phyloP scores from a whole-genome alignment of 2,113 vertebrate genomes.

The Trochalopteron elliotii region DNA sequence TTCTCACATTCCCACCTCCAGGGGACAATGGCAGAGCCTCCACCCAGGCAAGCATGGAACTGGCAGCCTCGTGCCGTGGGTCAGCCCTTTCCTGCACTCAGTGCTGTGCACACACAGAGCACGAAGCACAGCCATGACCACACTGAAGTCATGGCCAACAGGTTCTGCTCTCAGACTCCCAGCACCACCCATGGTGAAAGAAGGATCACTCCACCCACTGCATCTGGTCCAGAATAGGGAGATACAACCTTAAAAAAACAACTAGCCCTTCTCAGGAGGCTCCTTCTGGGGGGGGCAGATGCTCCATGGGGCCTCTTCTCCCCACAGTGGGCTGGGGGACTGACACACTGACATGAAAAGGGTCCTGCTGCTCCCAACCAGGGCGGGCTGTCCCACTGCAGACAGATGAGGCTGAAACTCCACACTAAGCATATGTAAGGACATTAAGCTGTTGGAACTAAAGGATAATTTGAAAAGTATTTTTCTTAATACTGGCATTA shows the following conservation, averaged over 20 bases:
- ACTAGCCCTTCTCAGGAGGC: background rate
- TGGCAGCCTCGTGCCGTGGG: background rate
- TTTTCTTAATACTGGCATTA: conserved; percentile 53
- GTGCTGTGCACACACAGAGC: background rate
- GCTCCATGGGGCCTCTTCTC: background rate
- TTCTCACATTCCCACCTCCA: background rate
- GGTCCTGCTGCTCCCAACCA: background rate
- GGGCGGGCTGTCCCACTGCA: background rate
- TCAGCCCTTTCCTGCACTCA: accelerated
- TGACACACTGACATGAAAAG: background rate
- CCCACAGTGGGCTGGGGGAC: background rate
- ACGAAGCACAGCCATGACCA: accelerated
- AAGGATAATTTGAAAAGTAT: conserved; percentile 64
- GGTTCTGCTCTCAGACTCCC: background rate
- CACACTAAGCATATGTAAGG: conserved; percentile 53
- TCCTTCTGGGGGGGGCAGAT: background rate
- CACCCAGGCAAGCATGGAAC: background rate
- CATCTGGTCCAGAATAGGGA: background rate
- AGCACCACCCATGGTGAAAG: background rate
- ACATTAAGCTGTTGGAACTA: conserved; percentile 45
- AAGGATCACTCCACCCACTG: background rate
- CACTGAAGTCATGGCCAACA: background rate
- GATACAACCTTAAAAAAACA: background rate
- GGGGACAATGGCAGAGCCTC: background rate
- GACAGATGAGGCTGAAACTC: conserved; percentile 56